Conservation (phyloP, 2,113 vertebrate species). For the Nestor notabilis region DNA sequence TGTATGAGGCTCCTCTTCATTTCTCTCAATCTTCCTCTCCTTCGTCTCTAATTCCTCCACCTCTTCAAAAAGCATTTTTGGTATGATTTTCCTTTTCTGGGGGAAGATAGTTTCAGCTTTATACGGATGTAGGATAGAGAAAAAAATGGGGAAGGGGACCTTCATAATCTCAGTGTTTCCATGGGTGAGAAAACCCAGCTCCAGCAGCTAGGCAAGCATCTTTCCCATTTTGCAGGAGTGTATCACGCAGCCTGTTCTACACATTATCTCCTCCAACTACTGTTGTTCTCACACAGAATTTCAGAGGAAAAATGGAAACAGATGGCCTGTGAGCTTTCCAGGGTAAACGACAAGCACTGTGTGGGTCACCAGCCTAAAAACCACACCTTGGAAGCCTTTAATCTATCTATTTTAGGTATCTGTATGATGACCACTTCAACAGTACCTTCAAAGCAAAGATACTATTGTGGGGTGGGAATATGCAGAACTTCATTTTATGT, state of each 20-base stretch:
- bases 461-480: neutral
- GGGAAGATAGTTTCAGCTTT: neutral
- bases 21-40: neutral
- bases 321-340: neutral
- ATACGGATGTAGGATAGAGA: neutral
- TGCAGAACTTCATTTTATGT: neutral
- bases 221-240: neutral
- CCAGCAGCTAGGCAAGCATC: neutral
- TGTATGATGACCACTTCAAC: neutral
- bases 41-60: neutral
- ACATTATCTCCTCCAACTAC: neutral
- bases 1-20: neutral
- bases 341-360: neutral
- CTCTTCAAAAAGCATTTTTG: neutral
- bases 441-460: neutral
- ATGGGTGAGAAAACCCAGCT: neutral
- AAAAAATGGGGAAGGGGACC: accelerated
- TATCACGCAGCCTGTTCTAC: neutral
- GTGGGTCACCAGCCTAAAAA: neutral
- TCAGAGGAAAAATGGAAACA: conserved; percentile 1
- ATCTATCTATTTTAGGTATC: conserved; percentile 8
- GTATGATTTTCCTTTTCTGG: neutral
- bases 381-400: neutral
- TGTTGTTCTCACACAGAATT: neutral
- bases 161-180: neutral